Evolutionary conservation across 2,797 vertebrate species (phyloP), one percentile per base, ranked within the genome.

Genomic region (Lutjanus campechanus): DNA sequence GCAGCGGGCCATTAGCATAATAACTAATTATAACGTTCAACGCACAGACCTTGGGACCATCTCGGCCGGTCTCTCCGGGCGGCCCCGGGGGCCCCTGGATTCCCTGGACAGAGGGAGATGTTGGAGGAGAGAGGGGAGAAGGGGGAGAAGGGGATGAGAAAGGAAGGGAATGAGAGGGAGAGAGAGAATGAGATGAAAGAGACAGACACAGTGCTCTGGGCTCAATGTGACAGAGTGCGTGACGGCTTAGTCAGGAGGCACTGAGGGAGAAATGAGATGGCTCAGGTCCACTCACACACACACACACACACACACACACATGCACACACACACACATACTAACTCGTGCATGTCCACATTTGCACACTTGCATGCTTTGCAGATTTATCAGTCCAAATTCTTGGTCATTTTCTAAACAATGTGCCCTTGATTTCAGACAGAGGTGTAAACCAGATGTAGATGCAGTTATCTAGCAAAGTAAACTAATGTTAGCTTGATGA

Each of bases 41-140:
- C 60, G 69, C 73, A 92, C 92, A 89, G 87, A 95, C 95, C 95
- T 95, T 94, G 77, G 87, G 92, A 84, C 95, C 94, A 29, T 84
- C 89, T 68, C 13, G 91, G 77, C 95, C 95, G 11, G 85, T 88
- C 77, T 77, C 89, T 84, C 95, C 94, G 53, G 92, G 89, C 64
- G 73, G 82, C 50, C 94, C 95, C 19, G 0, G 69, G 60, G 87
- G 90, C 44, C 93, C 94, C 73, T 86, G 86, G 36, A 86, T 78
- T 81, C 94, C 94, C 94, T 95, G 82, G 80, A 86, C 55, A 29
- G 76, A 82, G 58, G 73, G 47, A 81, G 62, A 85, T 54, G 76
- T 88, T 74, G 54, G 77, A 65, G 11, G 63, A 80, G 69, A 81
- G 61, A 75, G 29, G 50, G 61, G 40, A 40, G 49, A 11, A 22